Evolutionary conservation across 1,140 invertebrate species (phyloP), one percentile per base, ranked within the genome.

Genomic region (Leptinotarsa undecemlineata): DNA sequence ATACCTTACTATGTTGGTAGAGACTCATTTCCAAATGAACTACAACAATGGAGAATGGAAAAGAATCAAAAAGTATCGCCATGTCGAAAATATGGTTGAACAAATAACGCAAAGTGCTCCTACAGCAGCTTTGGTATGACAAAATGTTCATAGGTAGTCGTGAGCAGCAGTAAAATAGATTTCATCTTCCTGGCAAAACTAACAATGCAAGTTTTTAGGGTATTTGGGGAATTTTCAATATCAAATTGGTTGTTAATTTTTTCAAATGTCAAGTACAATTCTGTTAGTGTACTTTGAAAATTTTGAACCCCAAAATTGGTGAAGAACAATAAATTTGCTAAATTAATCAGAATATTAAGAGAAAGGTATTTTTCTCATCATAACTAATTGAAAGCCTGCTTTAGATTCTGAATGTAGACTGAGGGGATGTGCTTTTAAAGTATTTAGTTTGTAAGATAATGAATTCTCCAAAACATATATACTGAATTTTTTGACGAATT

Each of bases 11-110:
- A 92, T 95, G 90, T 87, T 95, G 62, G 94, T 94, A 0, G 96
- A 98, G 84, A 96, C 94, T 15, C 96, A 96, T 86, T 97, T 97
- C 89, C 95, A 97, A 86, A 97, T 98, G 96, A 97, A 98, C 86
- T 98, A 97, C 86, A 94, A 92, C 77, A 96, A 95, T 72, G 95
- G 96, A 1, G 95, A 97, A 84, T 97, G 95, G 95, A 97, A 96
- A 80, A 86, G 94, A 51, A 93, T 97, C 69, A 95, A 96, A 82
- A 97, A 97, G 81, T 92, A 91, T 82, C 85, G 91, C 26, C 87
- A 89, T 70, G 88, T 91, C 61, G 90, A 91, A 42, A 90, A 88
- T 11, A 88, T 87, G 81, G 85, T 83, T 19, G 82, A 85, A 57
- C 81, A 80, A 51, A 72, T 85, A 21, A 72, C 79, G 19, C 80